These are phyloP conservation scores for Lacerta agilis DNA, from an alignment of 2,797 vertebrate genomes.

Conservation along the genomic window DNA sequence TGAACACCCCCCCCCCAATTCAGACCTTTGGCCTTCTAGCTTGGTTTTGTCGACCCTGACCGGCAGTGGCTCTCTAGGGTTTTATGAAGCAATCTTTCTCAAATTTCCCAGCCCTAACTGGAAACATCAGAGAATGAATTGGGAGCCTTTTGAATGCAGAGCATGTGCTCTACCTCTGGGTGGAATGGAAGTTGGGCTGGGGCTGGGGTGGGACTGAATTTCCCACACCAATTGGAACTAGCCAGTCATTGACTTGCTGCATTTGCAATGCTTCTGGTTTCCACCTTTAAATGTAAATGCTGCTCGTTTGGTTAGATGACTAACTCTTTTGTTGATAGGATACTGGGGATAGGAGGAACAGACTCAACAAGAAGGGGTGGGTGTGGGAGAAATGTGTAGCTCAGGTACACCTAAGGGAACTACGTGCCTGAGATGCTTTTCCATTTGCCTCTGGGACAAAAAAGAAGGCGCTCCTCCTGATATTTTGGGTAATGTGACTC, in stretches of 20 bases:
- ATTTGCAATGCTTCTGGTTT: conserved; percentile 50
- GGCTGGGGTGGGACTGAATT: neutral
- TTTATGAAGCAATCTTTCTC: too few relatives aligned
- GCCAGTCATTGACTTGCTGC: conserved; percentile 33
- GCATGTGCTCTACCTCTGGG: neutral
- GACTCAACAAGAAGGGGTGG: conserved; percentile 59
- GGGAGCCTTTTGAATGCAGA: too few relatives aligned
- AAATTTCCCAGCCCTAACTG: too few relatives aligned
- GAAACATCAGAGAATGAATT: too few relatives aligned
- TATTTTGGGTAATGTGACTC: conserved; percentile 36
- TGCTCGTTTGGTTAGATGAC: conserved; percentile 59
- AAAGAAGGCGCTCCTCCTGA: conserved; percentile 51
- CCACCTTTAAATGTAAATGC: conserved; percentile 49
- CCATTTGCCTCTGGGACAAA: conserved; percentile 65
- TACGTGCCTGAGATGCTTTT: conserved; percentile 70
- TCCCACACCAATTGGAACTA: neutral
- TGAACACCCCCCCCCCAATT: too few relatives aligned
- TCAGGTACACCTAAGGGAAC: conserved; percentile 60
- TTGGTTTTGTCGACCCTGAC: too few relatives aligned
- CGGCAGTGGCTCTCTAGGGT: too few relatives aligned
- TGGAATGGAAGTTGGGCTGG: neutral
- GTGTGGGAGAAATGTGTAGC: conserved; percentile 70
- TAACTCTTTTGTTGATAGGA: conserved; percentile 44
- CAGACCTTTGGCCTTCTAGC: too few relatives aligned
- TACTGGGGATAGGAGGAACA: conserved; percentile 63